Base-by-base conservation (phyloP, 37 sponge, comb jelly and placozoan genomes). In the Ianthella basta region DNA sequence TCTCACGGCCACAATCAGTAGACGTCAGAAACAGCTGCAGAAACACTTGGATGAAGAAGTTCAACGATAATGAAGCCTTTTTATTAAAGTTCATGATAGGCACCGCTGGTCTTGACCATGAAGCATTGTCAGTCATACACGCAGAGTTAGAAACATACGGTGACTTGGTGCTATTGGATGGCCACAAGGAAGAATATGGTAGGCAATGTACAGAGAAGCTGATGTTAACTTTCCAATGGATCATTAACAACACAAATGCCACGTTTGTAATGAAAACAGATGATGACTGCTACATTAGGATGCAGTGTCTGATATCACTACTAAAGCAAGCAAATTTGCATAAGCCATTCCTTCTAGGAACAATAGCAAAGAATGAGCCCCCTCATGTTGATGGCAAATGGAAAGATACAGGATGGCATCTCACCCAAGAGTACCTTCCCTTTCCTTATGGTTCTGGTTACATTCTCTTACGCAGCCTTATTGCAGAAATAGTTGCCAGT, bases 231-330 rank as follows among this genome's bases (percentile, higher is more conserved):
- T 20, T 64, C 6, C 66, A 64, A 8, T 64, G 66, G 66, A 30
- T 16, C 27, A 16, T 8, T 30, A 64, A 16, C 23, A 12, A 64
- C 20, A 21, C 66, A 64, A 64, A 64, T 24, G 66, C 66, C 27
- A 8, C 12, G 12, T 16, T 29, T 16, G 20, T 64, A 64, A 64
- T 64, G 66, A 64, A 64, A 16, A 64, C n/a, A 8, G 66, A 64
- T 64, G 20, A 64, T 64, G 66, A 64, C 66, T 64, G 66, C 27
- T 64, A 64, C n/a, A 30, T 64, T 64, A 10, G 66, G 27, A n/a
- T n/a, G n/a, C n/a, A n/a, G n/a, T n/a, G n/a, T n/a, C n/a, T n/a
- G n/a, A n/a, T n/a, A n/a, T n/a, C n/a, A n/a, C n/a, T n/a, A n/a
- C 66, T 64, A 30, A 24, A 64, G 6, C 23, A 64, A 8, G 27